A percentile compares a stretch with the other conserved stretches of the same genome.
phyloP scores from a whole-genome alignment of 2,113 vertebrate genomes.

The Spizaetus ornatus region DNA sequence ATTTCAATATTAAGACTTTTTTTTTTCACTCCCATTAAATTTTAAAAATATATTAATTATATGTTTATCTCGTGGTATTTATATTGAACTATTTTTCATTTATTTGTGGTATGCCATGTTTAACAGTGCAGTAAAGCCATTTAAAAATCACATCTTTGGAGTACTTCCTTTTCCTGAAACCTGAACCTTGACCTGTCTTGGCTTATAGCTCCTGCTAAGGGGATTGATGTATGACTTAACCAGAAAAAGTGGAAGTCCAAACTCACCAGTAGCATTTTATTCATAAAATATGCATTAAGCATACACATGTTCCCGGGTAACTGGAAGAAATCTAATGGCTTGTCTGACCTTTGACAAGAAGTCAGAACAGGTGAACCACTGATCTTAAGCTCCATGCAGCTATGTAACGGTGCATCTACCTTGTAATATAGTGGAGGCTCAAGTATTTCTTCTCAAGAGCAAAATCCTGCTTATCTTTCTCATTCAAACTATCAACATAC shows the following conservation, averaged over 20 bases:
- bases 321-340: not conserved
- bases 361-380: not conserved
- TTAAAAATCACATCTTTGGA: not conserved
- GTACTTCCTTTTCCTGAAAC: not conserved
- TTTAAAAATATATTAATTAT: not conserved
- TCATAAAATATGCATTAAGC: not conserved
- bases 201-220: not conserved
- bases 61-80: not conserved
- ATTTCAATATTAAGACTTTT: not conserved
- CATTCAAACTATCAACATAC: not conserved
- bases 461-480: not conserved
- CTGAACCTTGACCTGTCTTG: not conserved
- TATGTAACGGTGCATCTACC: not conserved
- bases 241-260: not conserved
- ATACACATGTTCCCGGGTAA: not conserved
- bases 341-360: not conserved
- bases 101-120: fast-evolving
- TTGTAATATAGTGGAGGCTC: not conserved
- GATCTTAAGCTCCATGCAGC: not conserved
- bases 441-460: not conserved
- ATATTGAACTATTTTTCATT: not conserved
- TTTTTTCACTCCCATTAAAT: not conserved
- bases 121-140: not conserved
- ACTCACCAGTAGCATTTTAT: not conserved
- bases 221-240: not conserved